Conservation (phyloP, 1,140 invertebrate genomes). For the Aphis gossypii region DNA sequence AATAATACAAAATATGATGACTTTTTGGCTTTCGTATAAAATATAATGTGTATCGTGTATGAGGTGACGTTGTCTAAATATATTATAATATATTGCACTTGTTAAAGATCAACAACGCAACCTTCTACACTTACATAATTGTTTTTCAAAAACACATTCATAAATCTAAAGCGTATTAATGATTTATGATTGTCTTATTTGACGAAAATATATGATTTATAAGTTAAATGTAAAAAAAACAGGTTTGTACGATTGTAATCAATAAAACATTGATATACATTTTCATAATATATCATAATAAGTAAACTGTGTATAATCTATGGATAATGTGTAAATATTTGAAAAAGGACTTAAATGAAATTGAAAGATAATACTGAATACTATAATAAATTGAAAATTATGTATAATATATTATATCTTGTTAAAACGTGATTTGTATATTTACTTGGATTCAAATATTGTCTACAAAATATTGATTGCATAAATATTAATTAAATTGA, state of each 20-base stretch:
- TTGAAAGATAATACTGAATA: background rate
- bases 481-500: background rate
- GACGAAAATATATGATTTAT: background rate
- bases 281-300: background rate
- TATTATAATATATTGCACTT: background rate
- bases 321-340: background rate
- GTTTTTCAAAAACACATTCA: background rate
- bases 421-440: background rate
- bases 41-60: background rate
- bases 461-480: background rate
- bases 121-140: background rate
- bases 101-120: background rate
- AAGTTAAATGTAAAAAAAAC: background rate
- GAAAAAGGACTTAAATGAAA: background rate
- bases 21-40: background rate
- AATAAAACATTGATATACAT: background rate
- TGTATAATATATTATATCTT: background rate
- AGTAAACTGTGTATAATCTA: background rate
- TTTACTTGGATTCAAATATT: background rate
- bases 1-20: background rate
- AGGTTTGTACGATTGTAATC: background rate
- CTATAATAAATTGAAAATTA: background rate
- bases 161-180: background rate
- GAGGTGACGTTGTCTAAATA: background rate
- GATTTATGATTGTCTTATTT: background rate